Conservation (phyloP, 2,797 vertebrate genomes). For the Helicolenus hilgendorfi region DNA sequence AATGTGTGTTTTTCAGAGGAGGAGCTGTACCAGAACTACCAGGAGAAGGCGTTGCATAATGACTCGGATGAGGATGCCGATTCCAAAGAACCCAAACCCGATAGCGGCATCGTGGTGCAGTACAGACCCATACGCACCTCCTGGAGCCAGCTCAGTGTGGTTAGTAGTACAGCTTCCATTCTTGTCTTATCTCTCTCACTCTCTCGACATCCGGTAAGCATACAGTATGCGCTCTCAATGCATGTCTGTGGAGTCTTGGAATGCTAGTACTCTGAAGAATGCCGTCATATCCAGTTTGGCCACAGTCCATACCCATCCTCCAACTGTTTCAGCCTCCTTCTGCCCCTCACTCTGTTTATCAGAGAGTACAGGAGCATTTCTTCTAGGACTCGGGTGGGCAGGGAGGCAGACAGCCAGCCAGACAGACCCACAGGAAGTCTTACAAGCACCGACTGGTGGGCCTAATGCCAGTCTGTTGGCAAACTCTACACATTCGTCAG, state of each 20-base stretch:
- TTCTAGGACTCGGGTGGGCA: constrained; percentile 34
- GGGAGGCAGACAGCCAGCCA: constrained; percentile 56
- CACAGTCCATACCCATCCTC: constrained; percentile 67
- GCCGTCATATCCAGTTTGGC: constrained; percentile 77
- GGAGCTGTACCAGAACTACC: constrained; percentile 97
- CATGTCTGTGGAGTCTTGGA: constrained; percentile 53
- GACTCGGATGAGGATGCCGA: constrained; percentile 97
- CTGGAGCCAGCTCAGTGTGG: constrained; percentile 96
- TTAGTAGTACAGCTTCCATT: constrained; percentile 78
- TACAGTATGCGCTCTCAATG: not conserved
- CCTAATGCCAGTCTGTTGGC: constrained; percentile 65
- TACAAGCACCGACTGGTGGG: constrained; percentile 64
- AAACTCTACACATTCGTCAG: constrained; percentile 65
- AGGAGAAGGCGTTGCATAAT: constrained; percentile 97
- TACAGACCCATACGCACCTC: constrained; percentile 94
- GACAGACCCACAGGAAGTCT: constrained; percentile 70
- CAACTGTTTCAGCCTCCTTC: constrained; percentile 45
- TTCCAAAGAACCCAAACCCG: constrained; percentile 87
- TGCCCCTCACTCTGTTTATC: constrained; percentile 46
- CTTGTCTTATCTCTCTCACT: not conserved
- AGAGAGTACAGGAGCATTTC: constrained; percentile 48
- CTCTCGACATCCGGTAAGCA: constrained; percentile 11
- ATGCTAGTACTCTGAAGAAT: constrained; percentile 81
- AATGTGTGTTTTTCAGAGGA: constrained; percentile 90
- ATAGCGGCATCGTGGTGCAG: constrained; percentile 92